Base-by-base conservation (phyloP, 2,797 vertebrate genomes). In the Phoeniculus purpureus region DNA sequence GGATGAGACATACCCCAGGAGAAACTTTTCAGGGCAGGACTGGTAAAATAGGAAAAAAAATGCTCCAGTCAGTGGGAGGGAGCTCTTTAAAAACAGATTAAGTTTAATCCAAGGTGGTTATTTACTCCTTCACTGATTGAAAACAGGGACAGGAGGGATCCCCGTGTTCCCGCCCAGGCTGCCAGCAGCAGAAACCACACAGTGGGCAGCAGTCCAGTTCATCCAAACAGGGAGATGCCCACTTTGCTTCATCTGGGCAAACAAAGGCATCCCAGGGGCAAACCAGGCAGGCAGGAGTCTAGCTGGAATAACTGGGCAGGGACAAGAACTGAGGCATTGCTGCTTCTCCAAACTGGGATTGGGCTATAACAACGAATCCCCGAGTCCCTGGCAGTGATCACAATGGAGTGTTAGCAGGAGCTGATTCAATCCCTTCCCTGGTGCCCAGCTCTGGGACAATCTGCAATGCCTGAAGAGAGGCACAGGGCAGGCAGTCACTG, bases 71-170 rank as follows among this genome's bases (percentile, higher is more conserved):
- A 50, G 70, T 15, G 55, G 22, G 18, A 87, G 55, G 61, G 79
- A 87, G 87, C 26, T 82, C 48, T 94, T 85, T 58, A 90, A 85
- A 94, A 92, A 76, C 77, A 94, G 85, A 89, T 95, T 37, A 76
- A 56, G 80, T 93, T 96, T 76, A 91, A 87, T 81, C 31, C 45
- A 85, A 83, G 76, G 85, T 32, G 82, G 76, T 43, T 32, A 62
- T 90, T 90, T 90, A 67, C 19, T 87, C 85, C 56, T 85, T n/a
- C 45, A 71, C 92, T 92, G 84, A 92, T 23, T 75, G 90, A 81
- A 87, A 78, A 18, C 76, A 87, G 81, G 73, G 73, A 14, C 4
- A 70, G 79, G 37, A 73, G 51, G 48, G 14, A 40, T 43, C 50
- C 59, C 13, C 2, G 2, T 40, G 68, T 11, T 2, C 71, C 68